These are phyloP conservation scores for Eulemur mongoz DNA, from an alignment of 2,797 vertebrate species.

Conservation along the genomic window DNA sequence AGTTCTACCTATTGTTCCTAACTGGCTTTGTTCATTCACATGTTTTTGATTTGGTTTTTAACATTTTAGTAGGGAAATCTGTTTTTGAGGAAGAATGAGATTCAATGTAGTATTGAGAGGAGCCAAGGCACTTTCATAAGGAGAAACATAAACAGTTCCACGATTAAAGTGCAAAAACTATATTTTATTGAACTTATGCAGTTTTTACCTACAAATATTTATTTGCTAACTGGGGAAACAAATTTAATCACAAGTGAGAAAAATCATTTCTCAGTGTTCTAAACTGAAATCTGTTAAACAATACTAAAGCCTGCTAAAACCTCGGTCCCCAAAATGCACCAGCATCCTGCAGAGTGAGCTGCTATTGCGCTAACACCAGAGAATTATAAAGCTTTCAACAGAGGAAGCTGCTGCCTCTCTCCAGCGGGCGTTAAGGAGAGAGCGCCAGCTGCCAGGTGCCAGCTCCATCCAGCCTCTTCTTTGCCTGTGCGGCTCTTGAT, in stretches of 20 bases:
- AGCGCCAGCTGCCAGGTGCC: not conserved
- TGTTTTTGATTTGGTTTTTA: not conserved
- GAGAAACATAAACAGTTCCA: not conserved
- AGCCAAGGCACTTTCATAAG: not conserved
- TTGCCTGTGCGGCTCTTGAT: not conserved
- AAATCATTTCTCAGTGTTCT: not conserved
- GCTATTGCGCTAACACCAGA: not conserved
- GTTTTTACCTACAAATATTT: not conserved
- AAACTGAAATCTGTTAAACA: conserved; percentile 26
- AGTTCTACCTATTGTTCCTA: not conserved
- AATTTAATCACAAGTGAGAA: not conserved
- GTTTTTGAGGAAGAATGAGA: not conserved
- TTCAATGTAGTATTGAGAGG: not conserved
- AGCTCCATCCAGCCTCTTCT: not conserved
- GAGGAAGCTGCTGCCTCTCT: not conserved
- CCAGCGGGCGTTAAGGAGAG: not conserved
- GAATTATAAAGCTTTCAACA: not conserved
- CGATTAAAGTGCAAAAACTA: not conserved
- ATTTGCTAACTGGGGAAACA: not conserved
- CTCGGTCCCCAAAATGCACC: not conserved
- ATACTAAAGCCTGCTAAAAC: not conserved
- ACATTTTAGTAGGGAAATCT: not conserved
- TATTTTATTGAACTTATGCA: not conserved
- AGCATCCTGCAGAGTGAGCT: not conserved
- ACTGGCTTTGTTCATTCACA: not conserved